Evolutionary conservation across 1,140 invertebrate genomes (phyloP).

Genomic region (Coptotermes formosanus): DNA sequence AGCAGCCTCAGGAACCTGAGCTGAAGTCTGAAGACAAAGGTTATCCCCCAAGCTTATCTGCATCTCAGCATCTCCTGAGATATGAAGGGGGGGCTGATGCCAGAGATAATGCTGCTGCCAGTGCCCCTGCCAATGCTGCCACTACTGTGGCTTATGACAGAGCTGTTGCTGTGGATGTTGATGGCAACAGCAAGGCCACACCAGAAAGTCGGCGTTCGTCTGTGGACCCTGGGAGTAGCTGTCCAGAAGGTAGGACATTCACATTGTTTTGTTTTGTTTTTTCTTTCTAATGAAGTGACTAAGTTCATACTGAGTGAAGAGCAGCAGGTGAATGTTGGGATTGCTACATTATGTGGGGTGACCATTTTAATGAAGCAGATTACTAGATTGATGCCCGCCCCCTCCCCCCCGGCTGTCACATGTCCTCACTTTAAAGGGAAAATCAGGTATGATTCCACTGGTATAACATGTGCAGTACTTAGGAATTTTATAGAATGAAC

Average conservation of each 20-base stretch:
- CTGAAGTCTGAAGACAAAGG: conserved; percentile 24
- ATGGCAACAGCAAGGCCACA: conserved; percentile 24
- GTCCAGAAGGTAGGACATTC: conserved; percentile 48
- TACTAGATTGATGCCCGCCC: too few species aligned
- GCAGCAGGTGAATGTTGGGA: too few species aligned
- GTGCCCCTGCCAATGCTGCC: conserved; percentile 41
- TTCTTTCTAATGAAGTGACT: not conserved
- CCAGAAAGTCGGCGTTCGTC: conserved; percentile 38
- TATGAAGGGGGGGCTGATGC: conserved; percentile 43
- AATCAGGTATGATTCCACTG: too few species aligned
- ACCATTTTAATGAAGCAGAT: too few species aligned
- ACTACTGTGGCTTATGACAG: conserved; percentile 43
- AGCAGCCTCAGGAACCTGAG: conserved; percentile 23
- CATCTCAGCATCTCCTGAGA: conserved; percentile 37
- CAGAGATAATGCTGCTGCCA: conserved; percentile 40
- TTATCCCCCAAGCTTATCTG: conserved; percentile 1
- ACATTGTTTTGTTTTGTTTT: too few species aligned
- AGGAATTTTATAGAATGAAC: too few species aligned
- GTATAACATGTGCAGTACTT: too few species aligned
- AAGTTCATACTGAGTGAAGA: not conserved
- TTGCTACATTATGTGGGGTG: too few species aligned
- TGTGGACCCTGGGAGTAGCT: conserved; percentile 43
- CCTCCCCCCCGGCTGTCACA: too few species aligned
- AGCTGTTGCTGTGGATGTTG: conserved; percentile 44
- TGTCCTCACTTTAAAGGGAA: too few species aligned